phyloP scores from a whole-genome alignment of 2,888 invertebrate genomes.

The Hymenopus coronatus region DNA sequence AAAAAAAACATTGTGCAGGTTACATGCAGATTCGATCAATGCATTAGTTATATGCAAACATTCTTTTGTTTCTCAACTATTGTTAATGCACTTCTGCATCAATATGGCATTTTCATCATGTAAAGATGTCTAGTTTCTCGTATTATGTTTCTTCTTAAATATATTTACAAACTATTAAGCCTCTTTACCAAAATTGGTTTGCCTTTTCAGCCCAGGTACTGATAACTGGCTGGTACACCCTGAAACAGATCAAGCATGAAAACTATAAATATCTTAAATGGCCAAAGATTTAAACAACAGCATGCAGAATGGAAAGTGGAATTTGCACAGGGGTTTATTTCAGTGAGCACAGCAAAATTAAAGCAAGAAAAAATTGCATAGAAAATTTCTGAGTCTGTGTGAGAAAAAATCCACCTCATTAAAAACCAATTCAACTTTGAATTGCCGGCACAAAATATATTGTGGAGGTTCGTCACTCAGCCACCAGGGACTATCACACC shows the following conservation, averaged over 20 bases:
- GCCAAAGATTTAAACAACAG: too few species aligned
- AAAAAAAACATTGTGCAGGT: background rate
- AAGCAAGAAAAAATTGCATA: too few species aligned
- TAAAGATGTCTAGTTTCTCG: background rate
- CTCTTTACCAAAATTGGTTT: background rate
- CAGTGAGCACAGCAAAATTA: too few species aligned
- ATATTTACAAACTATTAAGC: background rate
- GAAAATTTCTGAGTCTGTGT: too few species aligned
- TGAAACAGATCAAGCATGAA: constrained; percentile 44
- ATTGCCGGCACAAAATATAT: too few species aligned
- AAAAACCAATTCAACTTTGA: too few species aligned
- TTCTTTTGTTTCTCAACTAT: background rate
- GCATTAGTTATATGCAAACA: background rate
- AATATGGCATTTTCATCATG: background rate
- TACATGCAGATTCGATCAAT: background rate
- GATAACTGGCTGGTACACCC: constrained; percentile 81
- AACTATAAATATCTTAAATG: background rate
- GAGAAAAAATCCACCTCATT: too few species aligned
- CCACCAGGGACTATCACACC: too few species aligned
- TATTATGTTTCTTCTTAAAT: background rate
- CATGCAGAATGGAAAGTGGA: too few species aligned
- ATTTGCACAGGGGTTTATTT: too few species aligned
- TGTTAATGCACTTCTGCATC: background rate
- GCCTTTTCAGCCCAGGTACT: constrained; percentile 65
- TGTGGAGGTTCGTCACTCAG: too few species aligned